These are phyloP conservation scores for Nemotelus nigrinus DNA, from an alignment of 2,888 invertebrate species.

Conservation along the genomic window DNA sequence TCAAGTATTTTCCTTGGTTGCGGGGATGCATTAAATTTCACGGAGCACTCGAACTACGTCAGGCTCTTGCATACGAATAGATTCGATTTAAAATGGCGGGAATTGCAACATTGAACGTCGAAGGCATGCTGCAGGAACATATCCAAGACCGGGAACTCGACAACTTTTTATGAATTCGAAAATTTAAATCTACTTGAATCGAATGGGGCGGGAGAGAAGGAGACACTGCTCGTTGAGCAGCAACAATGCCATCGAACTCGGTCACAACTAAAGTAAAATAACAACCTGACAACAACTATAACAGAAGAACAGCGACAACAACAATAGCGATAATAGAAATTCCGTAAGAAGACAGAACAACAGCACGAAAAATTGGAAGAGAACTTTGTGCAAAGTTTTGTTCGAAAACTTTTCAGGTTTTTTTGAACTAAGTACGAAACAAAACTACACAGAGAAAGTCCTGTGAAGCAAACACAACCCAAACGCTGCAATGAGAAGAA, in stretches of 20 bases:
- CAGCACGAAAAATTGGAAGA: background rate
- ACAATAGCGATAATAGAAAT: constrained; percentile 31
- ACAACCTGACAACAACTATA: constrained; percentile 15
- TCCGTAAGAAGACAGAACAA: background rate
- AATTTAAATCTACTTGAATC: constrained; percentile 32
- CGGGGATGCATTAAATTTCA: background rate
- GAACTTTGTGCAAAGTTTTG: constrained; percentile 45
- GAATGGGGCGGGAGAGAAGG: background rate
- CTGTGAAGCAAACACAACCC: constrained; percentile 6
- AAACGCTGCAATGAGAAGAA: background rate
- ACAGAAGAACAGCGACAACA: constrained; percentile 10
- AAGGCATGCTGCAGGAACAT: too few species aligned
- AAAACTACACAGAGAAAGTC: constrained; percentile 15
- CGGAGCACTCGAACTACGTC: background rate
- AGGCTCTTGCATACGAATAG: background rate
- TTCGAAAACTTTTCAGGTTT: constrained; percentile 32
- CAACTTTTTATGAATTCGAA: constrained; percentile 6
- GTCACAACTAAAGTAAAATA: constrained; percentile 10
- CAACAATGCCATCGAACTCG: background rate
- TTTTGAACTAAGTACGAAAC: background rate
- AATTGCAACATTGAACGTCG: too few species aligned
- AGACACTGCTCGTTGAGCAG: background rate
- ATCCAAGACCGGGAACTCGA: background rate
- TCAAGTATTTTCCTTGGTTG: too few species aligned
- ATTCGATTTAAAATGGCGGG: too few species aligned